These are phyloP conservation scores for Rattus rattus DNA, from an alignment of 2,113 vertebrate genomes.

Conservation along the genomic window DNA sequence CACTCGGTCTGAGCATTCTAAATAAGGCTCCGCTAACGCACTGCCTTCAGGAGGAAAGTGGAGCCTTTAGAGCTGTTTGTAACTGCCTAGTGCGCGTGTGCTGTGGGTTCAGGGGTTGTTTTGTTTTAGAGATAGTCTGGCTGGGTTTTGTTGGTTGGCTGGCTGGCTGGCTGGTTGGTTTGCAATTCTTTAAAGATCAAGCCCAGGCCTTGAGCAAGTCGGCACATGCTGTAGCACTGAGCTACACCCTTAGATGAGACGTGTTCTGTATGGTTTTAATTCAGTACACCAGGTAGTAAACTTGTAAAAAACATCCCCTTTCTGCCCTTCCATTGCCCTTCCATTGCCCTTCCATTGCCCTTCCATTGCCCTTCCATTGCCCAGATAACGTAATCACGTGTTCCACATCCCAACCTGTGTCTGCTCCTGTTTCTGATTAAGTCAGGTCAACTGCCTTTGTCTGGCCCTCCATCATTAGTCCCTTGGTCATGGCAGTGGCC, in stretches of 20 bases:
- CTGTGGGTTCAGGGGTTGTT: not conserved
- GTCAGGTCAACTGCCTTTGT: not conserved
- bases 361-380: not conserved
- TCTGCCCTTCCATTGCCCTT: not conserved
- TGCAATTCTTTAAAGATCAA: not conserved
- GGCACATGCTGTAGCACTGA: not conserved
- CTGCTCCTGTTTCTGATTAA: not conserved
- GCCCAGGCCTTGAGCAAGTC: not conserved
- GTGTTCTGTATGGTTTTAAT: not conserved
- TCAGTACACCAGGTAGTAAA: not conserved
- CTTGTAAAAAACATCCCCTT: not conserved
- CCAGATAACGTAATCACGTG: not conserved
- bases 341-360: not conserved
- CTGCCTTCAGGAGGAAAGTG: not conserved
- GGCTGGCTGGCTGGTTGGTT: not conserved
- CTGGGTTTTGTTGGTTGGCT: not conserved
- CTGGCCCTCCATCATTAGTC: not conserved
- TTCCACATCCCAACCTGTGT: not conserved
- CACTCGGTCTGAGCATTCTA: conserved; percentile 2
- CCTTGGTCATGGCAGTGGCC: not conserved
- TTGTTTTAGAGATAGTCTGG: not conserved
- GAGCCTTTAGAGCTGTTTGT: not conserved
- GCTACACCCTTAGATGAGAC: not conserved
- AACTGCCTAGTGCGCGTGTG: not conserved
- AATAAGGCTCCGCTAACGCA: not conserved